Percentiles rank a stretch among this genome's conserved stretches.
Evolutionary conservation across 2,797 vertebrate genomes (phyloP).

Genomic region (Eulemur albifrons): DNA sequence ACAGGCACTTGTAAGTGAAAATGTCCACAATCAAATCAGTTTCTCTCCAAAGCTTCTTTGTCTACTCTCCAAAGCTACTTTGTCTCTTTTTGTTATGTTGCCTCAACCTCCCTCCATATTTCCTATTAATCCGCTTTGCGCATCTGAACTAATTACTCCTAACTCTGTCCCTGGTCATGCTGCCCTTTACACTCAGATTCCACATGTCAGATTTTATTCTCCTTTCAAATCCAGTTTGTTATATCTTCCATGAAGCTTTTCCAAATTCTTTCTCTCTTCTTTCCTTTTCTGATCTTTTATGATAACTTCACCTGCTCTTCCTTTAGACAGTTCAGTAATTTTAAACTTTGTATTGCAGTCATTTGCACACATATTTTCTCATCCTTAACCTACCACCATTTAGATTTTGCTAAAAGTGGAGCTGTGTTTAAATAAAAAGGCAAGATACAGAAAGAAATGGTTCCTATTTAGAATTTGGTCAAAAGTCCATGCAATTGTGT

Average conservation of each 20-base stretch:
- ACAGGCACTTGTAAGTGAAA: not conserved
- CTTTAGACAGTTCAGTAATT: not conserved
- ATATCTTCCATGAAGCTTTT: not conserved
- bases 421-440: not conserved
- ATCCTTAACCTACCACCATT: not conserved
- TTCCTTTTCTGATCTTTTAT: not conserved
- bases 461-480: not conserved
- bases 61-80: not conserved
- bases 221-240: not conserved
- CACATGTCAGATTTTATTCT: not conserved
- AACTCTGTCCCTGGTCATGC: not conserved
- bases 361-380: not conserved
- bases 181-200: not conserved
- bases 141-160: not conserved
- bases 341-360: not conserved
- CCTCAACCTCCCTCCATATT: not conserved
- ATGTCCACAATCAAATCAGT: not conserved
- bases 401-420: not conserved
- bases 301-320: not conserved
- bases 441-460: not conserved
- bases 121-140: not conserved
- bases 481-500: not conserved
- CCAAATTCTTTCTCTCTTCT: not conserved
- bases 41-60: not conserved
- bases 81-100: not conserved